Evolutionary conservation across 2,113 vertebrate genomes (phyloP).

Genomic region (Egretta garzetta): DNA sequence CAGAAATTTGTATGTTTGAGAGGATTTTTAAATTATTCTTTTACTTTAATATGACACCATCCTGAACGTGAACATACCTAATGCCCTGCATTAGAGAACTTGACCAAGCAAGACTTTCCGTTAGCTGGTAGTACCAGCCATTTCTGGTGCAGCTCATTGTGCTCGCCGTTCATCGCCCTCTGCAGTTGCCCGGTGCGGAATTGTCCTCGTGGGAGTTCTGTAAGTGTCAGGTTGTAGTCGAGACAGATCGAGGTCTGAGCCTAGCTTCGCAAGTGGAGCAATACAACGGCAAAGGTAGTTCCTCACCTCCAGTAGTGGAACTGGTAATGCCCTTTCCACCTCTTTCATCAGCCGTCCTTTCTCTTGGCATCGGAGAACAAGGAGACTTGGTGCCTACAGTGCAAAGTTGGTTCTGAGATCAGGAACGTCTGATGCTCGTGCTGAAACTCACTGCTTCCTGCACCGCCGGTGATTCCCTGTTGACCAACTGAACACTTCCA

Average conservation of each 20-base stretch:
- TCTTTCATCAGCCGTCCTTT: not conserved
- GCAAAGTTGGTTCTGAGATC: not conserved
- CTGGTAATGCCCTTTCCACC: not conserved
- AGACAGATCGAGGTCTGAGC: not conserved
- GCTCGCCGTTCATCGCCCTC: not conserved
- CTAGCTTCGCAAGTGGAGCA: not conserved
- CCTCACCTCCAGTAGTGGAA: not conserved
- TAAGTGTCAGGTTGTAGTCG: not conserved
- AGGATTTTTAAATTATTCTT: not conserved
- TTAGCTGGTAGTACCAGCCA: not conserved
- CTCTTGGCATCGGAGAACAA: not conserved
- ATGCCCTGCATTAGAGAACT: not conserved
- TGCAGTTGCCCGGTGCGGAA: not conserved
- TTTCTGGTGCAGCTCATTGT: not conserved
- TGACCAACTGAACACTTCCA: not conserved
- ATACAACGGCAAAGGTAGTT: not conserved
- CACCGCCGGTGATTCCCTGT: not conserved
- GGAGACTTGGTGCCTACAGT: not conserved
- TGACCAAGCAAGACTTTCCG: too few species aligned
- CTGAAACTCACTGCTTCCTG: not conserved
- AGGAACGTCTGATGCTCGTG: not conserved
- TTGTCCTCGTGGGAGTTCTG: not conserved
- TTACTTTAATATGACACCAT: not conserved
- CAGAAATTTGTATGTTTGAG: not conserved
- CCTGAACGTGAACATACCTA: not conserved